These are phyloP conservation scores for Raja brachyura DNA, from an alignment of 2,113 vertebrate species.

Conservation along the genomic window DNA sequence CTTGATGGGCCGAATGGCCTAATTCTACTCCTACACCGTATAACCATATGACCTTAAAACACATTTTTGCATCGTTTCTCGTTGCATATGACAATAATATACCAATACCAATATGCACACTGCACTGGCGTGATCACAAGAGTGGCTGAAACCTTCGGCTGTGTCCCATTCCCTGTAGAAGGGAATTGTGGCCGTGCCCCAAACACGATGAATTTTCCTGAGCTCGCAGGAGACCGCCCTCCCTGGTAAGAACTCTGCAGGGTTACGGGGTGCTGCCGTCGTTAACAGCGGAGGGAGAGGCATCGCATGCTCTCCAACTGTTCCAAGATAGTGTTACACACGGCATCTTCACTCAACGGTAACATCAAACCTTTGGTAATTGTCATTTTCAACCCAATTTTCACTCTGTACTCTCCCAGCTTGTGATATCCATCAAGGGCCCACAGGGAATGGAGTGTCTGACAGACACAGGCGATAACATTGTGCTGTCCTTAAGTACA, in stretches of 20 bases:
- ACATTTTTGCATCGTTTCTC: no score
- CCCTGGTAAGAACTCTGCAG: background rate
- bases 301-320: background rate
- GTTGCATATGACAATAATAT: no score
- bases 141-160: no score
- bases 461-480: background rate
- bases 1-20: no score
- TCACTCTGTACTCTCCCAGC: background rate
- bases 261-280: no score
- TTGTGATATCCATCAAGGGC: background rate
- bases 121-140: background rate
- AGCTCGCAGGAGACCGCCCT: background rate
- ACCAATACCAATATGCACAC: no score
- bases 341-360: background rate
- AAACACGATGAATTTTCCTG: background rate
- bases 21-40: no score
- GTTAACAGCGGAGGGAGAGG: background rate
- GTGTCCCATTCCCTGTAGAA: background rate
- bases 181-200: background rate
- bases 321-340: background rate
- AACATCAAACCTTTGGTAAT: background rate
- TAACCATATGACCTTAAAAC: no score
- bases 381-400: background rate
- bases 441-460: background rate
- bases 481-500: background rate